phyloP scores from a whole-genome alignment of 1,140 invertebrate genomes.

The Octopus sinensis region DNA sequence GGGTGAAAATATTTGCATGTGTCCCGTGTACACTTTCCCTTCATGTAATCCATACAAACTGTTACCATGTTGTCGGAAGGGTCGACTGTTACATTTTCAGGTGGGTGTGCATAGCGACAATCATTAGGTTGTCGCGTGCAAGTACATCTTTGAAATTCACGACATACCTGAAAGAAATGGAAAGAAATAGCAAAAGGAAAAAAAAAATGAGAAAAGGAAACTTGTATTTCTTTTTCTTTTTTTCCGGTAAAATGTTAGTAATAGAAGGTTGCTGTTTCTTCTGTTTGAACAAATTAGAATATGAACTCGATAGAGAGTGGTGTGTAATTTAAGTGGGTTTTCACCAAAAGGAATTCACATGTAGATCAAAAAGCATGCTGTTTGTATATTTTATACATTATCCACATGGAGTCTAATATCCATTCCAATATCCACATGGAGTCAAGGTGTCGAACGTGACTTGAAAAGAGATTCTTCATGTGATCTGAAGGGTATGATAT shows the following conservation, averaged over 20 bases:
- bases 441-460: no score
- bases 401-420: no score
- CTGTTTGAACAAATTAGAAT: no score
- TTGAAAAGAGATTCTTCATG: no score
- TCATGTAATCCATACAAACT: slow-evolving; percentile 98
- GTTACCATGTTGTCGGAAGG: slow-evolving; percentile 89
- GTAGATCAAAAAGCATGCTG: no score
- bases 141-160: slow-evolving; percentile 94
- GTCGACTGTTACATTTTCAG: slow-evolving; percentile 76
- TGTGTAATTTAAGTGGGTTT: no score
- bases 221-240: not conserved
- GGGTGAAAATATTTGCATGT: slow-evolving; percentile 76
- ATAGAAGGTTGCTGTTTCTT: not conserved
- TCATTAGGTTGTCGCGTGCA: slow-evolving; percentile 92
- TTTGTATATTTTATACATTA: no score
- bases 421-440: no score
- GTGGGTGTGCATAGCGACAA: slow-evolving; percentile 96
- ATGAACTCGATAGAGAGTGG: no score
- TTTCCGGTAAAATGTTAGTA: slow-evolving; percentile 11
- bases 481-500: no score
- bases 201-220: slow-evolving; percentile 5
- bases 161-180: slow-evolving; percentile 77
- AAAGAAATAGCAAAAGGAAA: slow-evolving; percentile 31
- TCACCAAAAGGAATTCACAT: no score
- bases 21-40: slow-evolving; percentile 85